Conservation (phyloP, 1,140 invertebrate species). For the Hyposmocoma kahamanoa region DNA sequence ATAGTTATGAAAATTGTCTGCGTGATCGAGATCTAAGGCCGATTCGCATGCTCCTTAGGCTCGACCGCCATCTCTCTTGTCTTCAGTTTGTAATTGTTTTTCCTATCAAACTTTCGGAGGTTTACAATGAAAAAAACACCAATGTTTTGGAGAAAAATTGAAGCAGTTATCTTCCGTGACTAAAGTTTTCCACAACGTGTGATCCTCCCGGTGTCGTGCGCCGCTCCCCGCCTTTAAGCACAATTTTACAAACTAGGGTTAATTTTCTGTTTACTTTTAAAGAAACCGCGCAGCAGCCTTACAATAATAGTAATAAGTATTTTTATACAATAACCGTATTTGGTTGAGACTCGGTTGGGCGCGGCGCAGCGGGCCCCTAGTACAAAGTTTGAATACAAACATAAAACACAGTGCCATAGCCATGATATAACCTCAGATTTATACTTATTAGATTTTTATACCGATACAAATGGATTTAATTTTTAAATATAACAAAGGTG, state of each 20-base stretch:
- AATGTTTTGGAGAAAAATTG: constrained; percentile 58
- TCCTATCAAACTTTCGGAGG: constrained; percentile 73
- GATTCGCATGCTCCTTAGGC: too few species aligned
- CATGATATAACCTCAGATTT: constrained; percentile 68
- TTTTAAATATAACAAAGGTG: constrained; percentile 73
- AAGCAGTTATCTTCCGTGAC: constrained; percentile 57
- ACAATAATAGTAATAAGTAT: constrained; percentile 71
- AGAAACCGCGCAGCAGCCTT: constrained; percentile 58
- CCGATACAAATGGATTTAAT: constrained; percentile 73
- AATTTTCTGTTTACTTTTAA: constrained; percentile 50
- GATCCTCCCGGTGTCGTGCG: constrained; percentile 46
- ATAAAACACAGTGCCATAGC: constrained; percentile 68
- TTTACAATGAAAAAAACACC: constrained; percentile 64
- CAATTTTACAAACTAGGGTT: constrained; percentile 41
- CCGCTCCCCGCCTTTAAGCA: constrained; percentile 32
- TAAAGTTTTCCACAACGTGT: constrained; percentile 52
- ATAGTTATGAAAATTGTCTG: constrained; percentile 55
- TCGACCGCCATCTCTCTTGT: constrained; percentile 28
- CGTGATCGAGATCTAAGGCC: too few species aligned
- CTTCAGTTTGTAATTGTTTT: constrained; percentile 56
- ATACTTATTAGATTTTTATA: constrained; percentile 73
- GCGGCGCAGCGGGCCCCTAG: constrained; percentile 36
- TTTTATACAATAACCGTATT: constrained; percentile 64
- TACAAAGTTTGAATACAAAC: constrained; percentile 69
- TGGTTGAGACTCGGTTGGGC: constrained; percentile 25